Evolutionary conservation across 2,888 invertebrate genomes (phyloP), one percentile per base, ranked within the genome.

Genomic region (Anarsia innoxiella): DNA sequence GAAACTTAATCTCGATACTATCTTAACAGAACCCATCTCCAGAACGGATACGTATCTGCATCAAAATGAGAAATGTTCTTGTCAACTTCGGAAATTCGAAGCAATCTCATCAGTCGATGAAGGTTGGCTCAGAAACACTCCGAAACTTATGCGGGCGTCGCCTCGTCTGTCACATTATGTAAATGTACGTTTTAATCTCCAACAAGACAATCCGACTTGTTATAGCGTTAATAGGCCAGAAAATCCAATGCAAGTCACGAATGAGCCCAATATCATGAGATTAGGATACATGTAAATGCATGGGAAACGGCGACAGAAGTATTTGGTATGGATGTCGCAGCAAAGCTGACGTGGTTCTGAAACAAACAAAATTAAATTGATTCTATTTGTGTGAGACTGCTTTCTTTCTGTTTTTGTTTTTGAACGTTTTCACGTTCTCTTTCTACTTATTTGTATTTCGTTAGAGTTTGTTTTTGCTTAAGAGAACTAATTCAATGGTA

Each of bases 241-340:
- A 36, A 44, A 63, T 52, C 57, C 48, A 44, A 80, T 79, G 70
- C 80, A 61, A 67, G 79, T 78, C 82, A 82, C 82, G 80, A 52
- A 58, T 65, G 47, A 55, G 52, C 50, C 59, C 64, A 64, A 74
- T 79, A 75, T 75, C 61, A 63, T 61, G 66, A 65, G 76, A 78
- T 69, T 60, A 61, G 64, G 69, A 74, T 76, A 72, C 73, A 78
- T 75, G 75, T 71, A 70, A 75, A 76, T 74, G 59, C 45, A 48
- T 54, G 52, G 54, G 49, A 53, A 10, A 16, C 11, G 19, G n/a
- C 2, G 33, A 12, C 14, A 14, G 11, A 12, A 35, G 40, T 37
- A 40, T 45, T 47, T 47, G 42, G 51, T 54, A 50, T 49, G 53
- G 42, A 45, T 46, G 45, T 48, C 47, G 42, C 49, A 51, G 47